Evolutionary conservation across 2,888 invertebrate genomes (phyloP).

Genomic region (Microdon myrmicae): DNA sequence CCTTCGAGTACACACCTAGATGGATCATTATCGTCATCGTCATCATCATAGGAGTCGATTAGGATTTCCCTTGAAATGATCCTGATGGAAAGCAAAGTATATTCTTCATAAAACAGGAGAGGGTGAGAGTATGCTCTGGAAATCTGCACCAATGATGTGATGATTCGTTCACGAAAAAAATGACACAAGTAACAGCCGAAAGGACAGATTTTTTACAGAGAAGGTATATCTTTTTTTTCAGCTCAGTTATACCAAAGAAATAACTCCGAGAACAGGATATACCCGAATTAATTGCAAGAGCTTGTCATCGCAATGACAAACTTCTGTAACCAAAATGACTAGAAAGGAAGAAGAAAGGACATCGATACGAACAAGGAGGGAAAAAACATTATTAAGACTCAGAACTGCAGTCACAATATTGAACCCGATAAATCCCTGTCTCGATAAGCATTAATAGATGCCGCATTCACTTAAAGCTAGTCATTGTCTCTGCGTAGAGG

Average conservation of each 20-base stretch:
- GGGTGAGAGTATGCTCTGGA: conserved; percentile 25
- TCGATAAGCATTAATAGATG: conserved; percentile 51
- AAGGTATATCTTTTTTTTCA: too few relatives aligned
- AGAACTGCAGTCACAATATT: conserved; percentile 18
- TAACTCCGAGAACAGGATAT: conserved; percentile 8
- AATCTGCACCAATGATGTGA: conserved; percentile 12
- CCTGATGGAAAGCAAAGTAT: conserved; percentile 15
- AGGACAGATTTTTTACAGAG: too few relatives aligned
- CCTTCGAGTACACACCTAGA: conserved; percentile 4
- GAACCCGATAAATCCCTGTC: conserved; percentile 46
- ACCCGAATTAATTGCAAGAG: conserved; percentile 42
- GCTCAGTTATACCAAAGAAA: background rate
- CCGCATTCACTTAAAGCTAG: conserved; percentile 46
- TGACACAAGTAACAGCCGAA: too few relatives aligned
- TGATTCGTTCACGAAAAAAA: conserved; percentile 11
- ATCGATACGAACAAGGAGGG: too few relatives aligned
- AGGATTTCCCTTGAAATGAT: conserved; percentile 15
- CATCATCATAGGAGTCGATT: conserved; percentile 24
- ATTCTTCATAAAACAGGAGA: conserved; percentile 9
- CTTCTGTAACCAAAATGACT: conserved; percentile 25
- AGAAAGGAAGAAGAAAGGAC: background rate
- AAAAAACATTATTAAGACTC: too few relatives aligned
- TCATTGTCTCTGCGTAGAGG: conserved; percentile 9
- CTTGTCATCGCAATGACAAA: conserved; percentile 44
- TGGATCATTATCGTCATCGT: conserved; percentile 13